Evolutionary conservation across 2,113 vertebrate genomes (phyloP).

Genomic region (Callospermophilus lateralis): DNA sequence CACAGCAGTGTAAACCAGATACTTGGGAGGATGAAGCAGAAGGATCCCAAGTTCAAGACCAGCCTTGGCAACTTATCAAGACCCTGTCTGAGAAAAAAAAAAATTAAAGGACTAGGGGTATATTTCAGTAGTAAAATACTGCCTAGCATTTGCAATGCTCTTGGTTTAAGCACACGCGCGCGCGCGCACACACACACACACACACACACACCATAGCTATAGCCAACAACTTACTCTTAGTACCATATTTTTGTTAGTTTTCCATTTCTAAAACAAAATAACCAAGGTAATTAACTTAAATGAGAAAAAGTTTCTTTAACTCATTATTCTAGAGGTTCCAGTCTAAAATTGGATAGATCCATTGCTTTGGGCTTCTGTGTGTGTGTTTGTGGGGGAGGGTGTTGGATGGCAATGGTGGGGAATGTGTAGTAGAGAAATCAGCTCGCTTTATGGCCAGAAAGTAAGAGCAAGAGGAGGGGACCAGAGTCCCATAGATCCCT

Average conservation of each 20-base stretch:
- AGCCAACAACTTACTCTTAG: too few relatives aligned
- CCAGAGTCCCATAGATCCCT: background rate
- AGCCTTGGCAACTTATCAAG: background rate
- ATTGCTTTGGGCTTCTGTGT: background rate
- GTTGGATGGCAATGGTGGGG: background rate
- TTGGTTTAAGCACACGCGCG: background rate
- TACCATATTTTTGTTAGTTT: background rate
- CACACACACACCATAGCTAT: background rate
- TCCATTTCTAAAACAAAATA: background rate
- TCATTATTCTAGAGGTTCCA: background rate
- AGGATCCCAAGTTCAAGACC: background rate
- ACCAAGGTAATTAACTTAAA: background rate
- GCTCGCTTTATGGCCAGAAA: background rate
- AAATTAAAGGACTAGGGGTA: background rate
- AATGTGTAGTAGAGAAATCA: background rate
- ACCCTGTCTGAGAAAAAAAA: background rate
- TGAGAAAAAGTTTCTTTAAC: background rate
- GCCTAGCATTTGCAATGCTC: background rate
- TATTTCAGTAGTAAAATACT: background rate
- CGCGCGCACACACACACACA: too few relatives aligned
- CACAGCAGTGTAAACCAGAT: background rate
- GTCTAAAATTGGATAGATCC: background rate
- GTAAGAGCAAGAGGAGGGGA: background rate
- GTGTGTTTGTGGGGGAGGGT: background rate
- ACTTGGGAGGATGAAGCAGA: background rate